Percentiles rank a stretch among this genome's conserved stretches.
Evolutionary conservation across 1,140 invertebrate genomes (phyloP).

Genomic region (Musca domestica): DNA sequence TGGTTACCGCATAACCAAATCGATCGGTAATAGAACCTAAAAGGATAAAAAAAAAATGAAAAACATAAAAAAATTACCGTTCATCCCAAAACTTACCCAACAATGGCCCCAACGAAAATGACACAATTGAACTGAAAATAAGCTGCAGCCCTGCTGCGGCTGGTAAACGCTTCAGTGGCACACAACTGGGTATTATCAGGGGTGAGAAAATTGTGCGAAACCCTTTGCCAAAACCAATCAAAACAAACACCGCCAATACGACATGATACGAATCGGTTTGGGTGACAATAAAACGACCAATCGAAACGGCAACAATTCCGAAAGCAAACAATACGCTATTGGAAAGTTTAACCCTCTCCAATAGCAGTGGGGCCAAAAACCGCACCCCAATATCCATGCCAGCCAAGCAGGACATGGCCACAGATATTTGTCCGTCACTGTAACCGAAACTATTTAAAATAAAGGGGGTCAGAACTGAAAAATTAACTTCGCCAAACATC

Average conservation of each 20-base stretch:
- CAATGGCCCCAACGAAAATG: conserved; percentile 61
- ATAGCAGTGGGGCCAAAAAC: conserved; percentile 62
- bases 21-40: conserved; percentile 38
- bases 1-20: conserved; percentile 38
- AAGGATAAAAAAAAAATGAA: neutral
- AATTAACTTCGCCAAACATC: conserved; percentile 68
- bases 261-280: conserved; percentile 37
- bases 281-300: conserved; percentile 55
- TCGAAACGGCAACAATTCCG: conserved; percentile 63
- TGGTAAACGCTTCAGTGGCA: conserved; percentile 61
- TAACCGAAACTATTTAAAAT: conserved; percentile 63
- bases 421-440: conserved; percentile 58
- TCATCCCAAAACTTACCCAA: conserved; percentile 56
- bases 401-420: conserved; percentile 62
- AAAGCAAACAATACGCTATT: conserved; percentile 66
- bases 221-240: conserved; percentile 67
- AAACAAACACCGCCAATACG: conserved; percentile 36
- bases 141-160: conserved; percentile 66
- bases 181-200: conserved; percentile 66
- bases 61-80: neutral
- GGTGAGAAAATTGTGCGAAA: conserved; percentile 68
- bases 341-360: conserved; percentile 62
- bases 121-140: conserved; percentile 62
- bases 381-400: conserved; percentile 61
- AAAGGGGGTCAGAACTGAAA: conserved; percentile 67